Conservation (phyloP, 2,797 vertebrate genomes). For the Tachyglossus aculeatus region DNA sequence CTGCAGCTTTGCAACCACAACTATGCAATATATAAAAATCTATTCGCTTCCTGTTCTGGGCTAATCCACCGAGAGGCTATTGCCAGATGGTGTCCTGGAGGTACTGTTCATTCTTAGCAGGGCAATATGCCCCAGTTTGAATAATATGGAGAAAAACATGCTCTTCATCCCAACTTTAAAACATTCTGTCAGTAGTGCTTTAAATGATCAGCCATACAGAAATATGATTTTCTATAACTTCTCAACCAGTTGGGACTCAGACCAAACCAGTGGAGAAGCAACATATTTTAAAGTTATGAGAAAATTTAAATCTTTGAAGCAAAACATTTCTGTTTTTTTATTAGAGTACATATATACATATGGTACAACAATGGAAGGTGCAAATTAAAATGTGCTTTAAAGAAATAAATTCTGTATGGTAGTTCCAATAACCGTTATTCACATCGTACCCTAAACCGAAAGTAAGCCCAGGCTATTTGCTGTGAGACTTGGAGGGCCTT, state of each 20-base stretch:
- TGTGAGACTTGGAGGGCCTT: neutral
- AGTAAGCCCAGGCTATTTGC: neutral
- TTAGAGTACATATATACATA: too few relatives aligned
- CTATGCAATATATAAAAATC: slow-evolving; percentile 63
- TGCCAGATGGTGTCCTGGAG: slow-evolving; percentile 61
- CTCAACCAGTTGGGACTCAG: too few relatives aligned
- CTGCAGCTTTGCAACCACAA: slow-evolving; percentile 54
- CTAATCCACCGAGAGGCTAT: slow-evolving; percentile 45
- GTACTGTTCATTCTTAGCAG: slow-evolving; percentile 54
- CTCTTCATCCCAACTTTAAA: slow-evolving; percentile 37
- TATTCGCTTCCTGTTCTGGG: slow-evolving; percentile 51
- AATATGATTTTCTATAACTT: slow-evolving; percentile 12
- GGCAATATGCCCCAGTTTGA: slow-evolving; percentile 38
- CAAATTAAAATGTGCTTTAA: slow-evolving; percentile 15
- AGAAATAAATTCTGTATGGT: neutral
- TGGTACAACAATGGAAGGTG: neutral
- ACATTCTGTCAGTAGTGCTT: slow-evolving; percentile 27
- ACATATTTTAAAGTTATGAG: slow-evolving; percentile 17
- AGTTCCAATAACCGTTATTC: too few relatives aligned
- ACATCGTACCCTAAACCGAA: neutral
- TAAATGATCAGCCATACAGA: slow-evolving; percentile 16
- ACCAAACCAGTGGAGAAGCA: neutral
- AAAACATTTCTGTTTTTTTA: too few relatives aligned
- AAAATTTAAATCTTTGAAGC: slow-evolving; percentile 19
- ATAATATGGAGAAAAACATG: slow-evolving; percentile 36